Evolutionary conservation across 2,113 vertebrate species (phyloP), one percentile per base, ranked within the genome.

Genomic region (Dicrurus megarhynchus): DNA sequence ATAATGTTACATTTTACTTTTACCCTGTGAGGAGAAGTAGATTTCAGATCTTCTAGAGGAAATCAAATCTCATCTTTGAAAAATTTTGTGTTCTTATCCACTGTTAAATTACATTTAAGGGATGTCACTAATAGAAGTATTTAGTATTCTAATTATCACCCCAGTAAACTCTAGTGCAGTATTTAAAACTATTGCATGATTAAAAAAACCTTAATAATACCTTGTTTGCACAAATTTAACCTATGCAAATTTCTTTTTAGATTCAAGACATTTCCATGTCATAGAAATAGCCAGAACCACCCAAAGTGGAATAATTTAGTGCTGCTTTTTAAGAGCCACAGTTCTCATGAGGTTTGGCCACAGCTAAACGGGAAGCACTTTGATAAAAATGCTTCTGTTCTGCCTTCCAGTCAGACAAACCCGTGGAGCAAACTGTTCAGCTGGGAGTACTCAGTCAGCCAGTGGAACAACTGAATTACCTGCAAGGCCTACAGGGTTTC

Each of bases 161-260:
- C 23, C 63, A 53, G n/a, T 56, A 92, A 93, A 90, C 4, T 39
- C 17, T 37, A 73, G 16, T 21, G 16, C 27, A 68, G 24, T 52
- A 49, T 53, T 84, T 49, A 80, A 83, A 97, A n/a, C 32, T 47
- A 59, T 16, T 37, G 22, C 19, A 10, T 11, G 5, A 47, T 46
- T 71, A 0, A 52, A 76, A 89, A 79, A 12, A 2, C 0, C 3
- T 7, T 27, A 50, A 27, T 27, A 60, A 16, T 14, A 24, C 7
- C 18, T 26, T 42, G 11, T 33, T 67, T 63, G n/a, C 41, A 32
- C 1, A 16, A 56, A 76, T 71, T 28, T 13, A 76, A 85, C 19
- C 16, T 9, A 17, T 22, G 17, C 7, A 78, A 41, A 35, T 55
- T 74, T 71, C 10, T 32, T 59, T 64, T 37, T 28, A 63, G 42